Conservation (phyloP, 1,140 invertebrate genomes). For the Diorhabda elongata region DNA sequence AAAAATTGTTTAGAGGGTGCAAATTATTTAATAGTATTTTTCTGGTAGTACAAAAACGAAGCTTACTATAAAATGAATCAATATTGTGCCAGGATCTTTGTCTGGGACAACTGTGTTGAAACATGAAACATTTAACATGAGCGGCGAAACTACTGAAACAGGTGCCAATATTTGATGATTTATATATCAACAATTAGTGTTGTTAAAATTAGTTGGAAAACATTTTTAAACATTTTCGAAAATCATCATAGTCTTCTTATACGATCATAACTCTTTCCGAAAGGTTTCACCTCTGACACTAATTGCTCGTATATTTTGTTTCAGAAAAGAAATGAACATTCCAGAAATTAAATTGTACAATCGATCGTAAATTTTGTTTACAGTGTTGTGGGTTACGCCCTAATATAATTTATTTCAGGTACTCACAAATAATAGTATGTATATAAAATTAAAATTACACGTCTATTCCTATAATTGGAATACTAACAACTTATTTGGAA, state of each 20-base stretch:
- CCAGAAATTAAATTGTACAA: neutral
- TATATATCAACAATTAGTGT: neutral
- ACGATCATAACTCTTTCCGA: slow-evolving; percentile 10
- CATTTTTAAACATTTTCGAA: neutral
- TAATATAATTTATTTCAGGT: neutral
- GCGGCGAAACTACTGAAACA: neutral
- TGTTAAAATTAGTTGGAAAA: neutral
- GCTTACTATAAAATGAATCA: too few relatives aligned
- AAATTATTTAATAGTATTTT: too few relatives aligned
- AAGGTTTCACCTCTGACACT: slow-evolving; percentile 6
- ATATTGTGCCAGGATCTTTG: too few relatives aligned
- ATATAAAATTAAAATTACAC: neutral
- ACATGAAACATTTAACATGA: too few relatives aligned
- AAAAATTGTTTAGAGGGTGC: too few relatives aligned
- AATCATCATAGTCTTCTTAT: neutral
- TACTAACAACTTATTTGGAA: too few relatives aligned
- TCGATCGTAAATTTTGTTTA: neutral
- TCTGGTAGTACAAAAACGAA: too few relatives aligned
- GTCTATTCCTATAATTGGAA: neutral
- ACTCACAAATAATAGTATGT: neutral
- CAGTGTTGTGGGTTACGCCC: neutral
- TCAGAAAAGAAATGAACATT: neutral
- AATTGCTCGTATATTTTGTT: slow-evolving; percentile 11
- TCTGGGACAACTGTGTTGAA: too few relatives aligned
- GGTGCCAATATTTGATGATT: neutral